A percentile compares a stretch with the other conserved stretches of the same genome.
These are phyloP conservation scores for Potamarius usumacintae DNA, from an alignment of 2,113 vertebrate species.

Conservation along the genomic window DNA sequence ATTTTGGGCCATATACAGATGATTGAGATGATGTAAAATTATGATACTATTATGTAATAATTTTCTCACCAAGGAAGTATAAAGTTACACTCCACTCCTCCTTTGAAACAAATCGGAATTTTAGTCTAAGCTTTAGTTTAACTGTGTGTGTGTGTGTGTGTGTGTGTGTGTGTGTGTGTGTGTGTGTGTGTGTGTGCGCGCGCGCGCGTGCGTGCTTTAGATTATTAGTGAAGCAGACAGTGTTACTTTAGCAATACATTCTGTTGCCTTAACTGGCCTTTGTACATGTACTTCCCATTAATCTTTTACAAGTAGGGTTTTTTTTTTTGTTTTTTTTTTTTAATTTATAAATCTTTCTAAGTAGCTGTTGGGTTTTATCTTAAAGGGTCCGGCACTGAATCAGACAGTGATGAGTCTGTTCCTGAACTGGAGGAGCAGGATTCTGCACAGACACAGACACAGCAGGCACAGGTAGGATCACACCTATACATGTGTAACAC, in stretches of 20 bases:
- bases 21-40: not conserved
- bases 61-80: too few relatives aligned
- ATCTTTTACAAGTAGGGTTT: not conserved
- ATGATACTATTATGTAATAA: not conserved
- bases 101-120: not conserved
- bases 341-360: too few relatives aligned
- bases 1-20: not conserved
- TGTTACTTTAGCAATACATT: not conserved
- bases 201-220: too few relatives aligned
- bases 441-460: conserved; percentile 91
- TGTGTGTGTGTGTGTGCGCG: too few relatives aligned
- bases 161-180: too few relatives aligned
- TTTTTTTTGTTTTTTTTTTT: too few relatives aligned
- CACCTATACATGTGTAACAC: not conserved
- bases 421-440: conserved; percentile 97
- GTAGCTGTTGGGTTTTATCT: conserved; percentile 43
- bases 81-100: too few relatives aligned
- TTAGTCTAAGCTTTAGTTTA: not conserved
- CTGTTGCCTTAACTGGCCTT: not conserved
- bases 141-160: too few relatives aligned
- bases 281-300: not conserved
- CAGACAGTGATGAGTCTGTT: conserved; percentile 97
- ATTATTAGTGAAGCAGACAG: not conserved
- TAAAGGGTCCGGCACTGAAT: conserved; percentile 95
- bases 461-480: conserved; percentile 88